Base-by-base conservation (phyloP, 2,113 vertebrate genomes). In the Zootoca vivipara region DNA sequence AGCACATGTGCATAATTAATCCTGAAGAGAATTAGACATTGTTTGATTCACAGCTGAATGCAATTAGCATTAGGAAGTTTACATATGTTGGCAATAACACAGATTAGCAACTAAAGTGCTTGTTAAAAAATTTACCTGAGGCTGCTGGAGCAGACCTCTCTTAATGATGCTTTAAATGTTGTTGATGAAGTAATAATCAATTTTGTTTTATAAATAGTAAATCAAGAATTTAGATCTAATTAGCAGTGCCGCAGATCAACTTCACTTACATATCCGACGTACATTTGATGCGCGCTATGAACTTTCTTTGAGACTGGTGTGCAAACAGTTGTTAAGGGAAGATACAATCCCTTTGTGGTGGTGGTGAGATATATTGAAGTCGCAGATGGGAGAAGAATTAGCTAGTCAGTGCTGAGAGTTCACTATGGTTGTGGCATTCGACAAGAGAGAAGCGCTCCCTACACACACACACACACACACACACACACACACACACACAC, bases 21-120 rank as follows among this genome's bases (percentile, higher is more conserved):
- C 98, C 97, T 97, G 96, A 96, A 96, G 97, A 98, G 98, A 99
- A 99, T 99, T 99, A 99, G 98, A 98, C 98, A 98, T 98, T 98
- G 98, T 98, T 98, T 98, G 98, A 97, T 98, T 98, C 97, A 97
- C 98, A 98, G 98, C 98, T 98, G 98, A 98, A 98, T 96, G 98
- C 97, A 99, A 99, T 99, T 99, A 99, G 98, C 98, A 97, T 96
- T 97, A 97, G 97, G 97, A 97, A 97, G 97, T 97, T 97, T 97
- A 97, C 98, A 98, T 98, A 98, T 98, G 98, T 97, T 98, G 96
- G 97, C 97, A 97, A 97, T 97, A 97, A 97, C 95, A 97, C 96
- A 98, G 97, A 98, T 98, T 98, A 98, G 97, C 97, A 95, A 96
- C 96, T 97, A 97, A 97, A 97, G 97, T 96, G 96, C 97, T 98